These are phyloP conservation scores for Semnornis frantzii DNA, from an alignment of 2,113 vertebrate genomes.

Conservation along the genomic window DNA sequence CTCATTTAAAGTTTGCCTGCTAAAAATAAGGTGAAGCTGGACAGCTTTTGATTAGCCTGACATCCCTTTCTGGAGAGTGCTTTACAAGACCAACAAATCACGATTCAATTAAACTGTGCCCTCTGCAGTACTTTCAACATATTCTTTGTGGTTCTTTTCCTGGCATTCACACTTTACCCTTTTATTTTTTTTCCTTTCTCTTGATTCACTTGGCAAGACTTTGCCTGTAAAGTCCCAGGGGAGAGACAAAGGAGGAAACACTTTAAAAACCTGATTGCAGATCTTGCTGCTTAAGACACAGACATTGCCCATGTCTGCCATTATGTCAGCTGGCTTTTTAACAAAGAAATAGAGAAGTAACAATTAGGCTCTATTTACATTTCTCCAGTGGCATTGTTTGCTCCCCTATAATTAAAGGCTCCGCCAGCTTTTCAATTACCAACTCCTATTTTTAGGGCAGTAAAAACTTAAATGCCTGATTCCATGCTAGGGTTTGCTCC, in stretches of 20 bases:
- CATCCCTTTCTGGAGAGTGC: conserved; percentile 24
- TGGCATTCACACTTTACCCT: neutral
- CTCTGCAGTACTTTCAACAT: neutral
- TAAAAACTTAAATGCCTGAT: neutral
- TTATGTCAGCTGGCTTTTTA: conserved; percentile 7
- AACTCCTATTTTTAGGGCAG: conserved; percentile 4
- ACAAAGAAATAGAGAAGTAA: conserved; percentile 20
- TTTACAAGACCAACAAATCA: conserved; percentile 46
- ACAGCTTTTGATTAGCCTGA: conserved; percentile 38
- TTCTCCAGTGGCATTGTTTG: neutral
- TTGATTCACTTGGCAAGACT: neutral
- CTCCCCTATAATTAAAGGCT: conserved; percentile 24
- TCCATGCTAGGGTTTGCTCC: neutral
- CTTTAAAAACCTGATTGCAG: neutral
- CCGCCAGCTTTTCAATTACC: conserved; percentile 2
- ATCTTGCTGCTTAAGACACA: neutral
- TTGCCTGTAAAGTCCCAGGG: neutral
- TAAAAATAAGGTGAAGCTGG: conserved; percentile 9
- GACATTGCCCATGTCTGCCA: neutral
- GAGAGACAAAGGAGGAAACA: neutral
- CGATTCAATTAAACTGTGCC: conserved; percentile 33
- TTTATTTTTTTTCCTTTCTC: neutral
- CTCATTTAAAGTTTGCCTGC: conserved; percentile 48
- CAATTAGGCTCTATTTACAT: conserved; percentile 31
- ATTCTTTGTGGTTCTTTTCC: neutral